phyloP scores from a whole-genome alignment of 2,888 invertebrate genomes.

The Caenorhabditis zanzibari region DNA sequence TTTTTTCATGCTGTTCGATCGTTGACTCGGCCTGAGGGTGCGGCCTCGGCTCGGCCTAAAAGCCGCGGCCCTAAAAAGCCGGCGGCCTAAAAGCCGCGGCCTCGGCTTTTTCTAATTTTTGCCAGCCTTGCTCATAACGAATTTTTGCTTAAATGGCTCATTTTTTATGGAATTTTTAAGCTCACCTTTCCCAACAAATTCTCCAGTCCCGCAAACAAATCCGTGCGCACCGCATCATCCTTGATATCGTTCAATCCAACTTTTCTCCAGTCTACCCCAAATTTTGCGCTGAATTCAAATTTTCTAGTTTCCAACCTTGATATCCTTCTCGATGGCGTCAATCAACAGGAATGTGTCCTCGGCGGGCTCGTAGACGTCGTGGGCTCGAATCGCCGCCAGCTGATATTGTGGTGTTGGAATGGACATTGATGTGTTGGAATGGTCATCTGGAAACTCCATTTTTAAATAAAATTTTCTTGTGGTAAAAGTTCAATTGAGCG shows the following conservation, averaged over 20 bases:
- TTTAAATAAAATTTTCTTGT: too few relatives aligned
- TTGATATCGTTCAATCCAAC: slow-evolving; percentile 87
- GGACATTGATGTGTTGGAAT: slow-evolving; percentile 62
- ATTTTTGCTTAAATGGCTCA: neutral
- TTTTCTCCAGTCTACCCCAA: too few relatives aligned
- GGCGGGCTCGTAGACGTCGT: slow-evolving; percentile 93
- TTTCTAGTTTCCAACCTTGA: slow-evolving; percentile 74
- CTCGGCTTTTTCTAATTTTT: too few relatives aligned
- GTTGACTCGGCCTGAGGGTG: too few relatives aligned
- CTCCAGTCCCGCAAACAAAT: slow-evolving; percentile 68
- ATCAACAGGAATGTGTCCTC: slow-evolving; percentile 96
- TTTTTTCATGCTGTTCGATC: too few relatives aligned
- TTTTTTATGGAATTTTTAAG: neutral
- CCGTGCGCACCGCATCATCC: slow-evolving; percentile 84
- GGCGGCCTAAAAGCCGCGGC: too few relatives aligned
- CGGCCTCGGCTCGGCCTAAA: too few relatives aligned
- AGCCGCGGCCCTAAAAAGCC: too few relatives aligned
- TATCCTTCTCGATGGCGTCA: slow-evolving; percentile 93
- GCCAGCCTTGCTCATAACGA: too few relatives aligned
- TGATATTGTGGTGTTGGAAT: slow-evolving; percentile 80
- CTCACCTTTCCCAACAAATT: slow-evolving; percentile 57
- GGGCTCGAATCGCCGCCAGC: slow-evolving; percentile 73
- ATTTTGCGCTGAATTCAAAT: neutral
- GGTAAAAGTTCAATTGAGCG: too few relatives aligned
- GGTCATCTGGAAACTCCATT: too few relatives aligned